Evolutionary conservation across 2,113 vertebrate genomes (phyloP).

Genomic region (Amphilophus citrinellus): DNA sequence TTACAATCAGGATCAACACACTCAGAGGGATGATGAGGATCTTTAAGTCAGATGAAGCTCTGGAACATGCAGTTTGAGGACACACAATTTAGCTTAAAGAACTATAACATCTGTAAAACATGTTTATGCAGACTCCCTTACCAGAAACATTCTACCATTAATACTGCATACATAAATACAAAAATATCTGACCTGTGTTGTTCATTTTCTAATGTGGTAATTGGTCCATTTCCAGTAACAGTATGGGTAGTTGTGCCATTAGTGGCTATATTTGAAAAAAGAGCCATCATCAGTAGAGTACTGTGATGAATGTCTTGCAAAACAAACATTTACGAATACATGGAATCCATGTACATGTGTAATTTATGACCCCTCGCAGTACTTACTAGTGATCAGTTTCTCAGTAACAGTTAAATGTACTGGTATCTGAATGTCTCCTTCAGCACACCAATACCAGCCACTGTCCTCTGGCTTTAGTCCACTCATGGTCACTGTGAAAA

Average conservation of each 20-base stretch:
- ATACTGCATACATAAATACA: no score
- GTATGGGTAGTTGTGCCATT: rapidly evolving
- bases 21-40: slow-evolving; percentile 32
- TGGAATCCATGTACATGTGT: not conserved
- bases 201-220: no score
- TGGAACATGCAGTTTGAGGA: not conserved
- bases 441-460: no score
- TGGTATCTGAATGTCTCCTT: slow-evolving; percentile 52
- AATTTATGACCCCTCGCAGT: not conserved
- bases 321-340: not conserved
- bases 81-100: no score
- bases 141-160: no score
- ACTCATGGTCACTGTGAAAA: no score
- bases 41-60: not conserved
- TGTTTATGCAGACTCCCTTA: not conserved
- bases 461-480: no score
- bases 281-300: not conserved
- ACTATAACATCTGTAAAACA: not conserved
- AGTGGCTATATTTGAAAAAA: not conserved
- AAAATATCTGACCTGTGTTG: not conserved
- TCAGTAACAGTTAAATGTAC: slow-evolving; percentile 33
- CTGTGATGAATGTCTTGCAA: no score
- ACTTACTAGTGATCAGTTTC: slow-evolving; percentile 1
- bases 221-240: not conserved
- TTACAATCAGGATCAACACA: not conserved